Base-by-base conservation (phyloP, 2,797 vertebrate species). In the Anguilla marmorata region DNA sequence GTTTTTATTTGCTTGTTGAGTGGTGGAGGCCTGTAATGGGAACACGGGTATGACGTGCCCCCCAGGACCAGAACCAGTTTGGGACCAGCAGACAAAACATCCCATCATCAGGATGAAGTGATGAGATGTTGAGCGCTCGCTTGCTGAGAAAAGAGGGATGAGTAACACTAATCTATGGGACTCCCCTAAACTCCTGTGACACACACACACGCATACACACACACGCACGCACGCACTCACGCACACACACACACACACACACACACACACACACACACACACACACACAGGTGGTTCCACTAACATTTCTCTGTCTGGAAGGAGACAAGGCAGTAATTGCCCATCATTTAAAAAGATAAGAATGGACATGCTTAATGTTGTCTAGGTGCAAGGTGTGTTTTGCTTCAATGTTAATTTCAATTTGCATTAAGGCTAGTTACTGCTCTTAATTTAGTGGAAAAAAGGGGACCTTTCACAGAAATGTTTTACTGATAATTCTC, bases 381-480 rank as follows among this genome's bases (percentile, higher is more conserved):
- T 69, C 63, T 69, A 69, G 63, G 63, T n/a, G 63, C n/a, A 24
- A 69, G 63, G 63, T 69, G n/a, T 69, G 63, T 69, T 69, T 58
- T 58, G 56, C 8, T 69, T 69, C 24, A 69, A n/a, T 69, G n/a
- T 58, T 58, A 69, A 69, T 27, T n/a, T n/a, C 63, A 69, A 27
- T 27, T n/a, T 69, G 63, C 63, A 69, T 69, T 69, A 11, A 69
- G 24, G 6, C 8, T n/a, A 69, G 63, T 27, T n/a, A 58, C 56
- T 19, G 56, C 63, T 66, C 21, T 69, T n/a, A 69, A 27, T 27
- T 27, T 69, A 27, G 63, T 7, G 1, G 27, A 69, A 69, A 69
- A 27, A 9, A 9, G 11, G 14, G 56, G 16, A 58, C 56, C 63
- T 27, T 69, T 69, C 4, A 27, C 6, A 69, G 4, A 58, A 27